Evolutionary conservation across 2,797 vertebrate species (phyloP).

Genomic region (Catamblyrhynchus diadema): DNA sequence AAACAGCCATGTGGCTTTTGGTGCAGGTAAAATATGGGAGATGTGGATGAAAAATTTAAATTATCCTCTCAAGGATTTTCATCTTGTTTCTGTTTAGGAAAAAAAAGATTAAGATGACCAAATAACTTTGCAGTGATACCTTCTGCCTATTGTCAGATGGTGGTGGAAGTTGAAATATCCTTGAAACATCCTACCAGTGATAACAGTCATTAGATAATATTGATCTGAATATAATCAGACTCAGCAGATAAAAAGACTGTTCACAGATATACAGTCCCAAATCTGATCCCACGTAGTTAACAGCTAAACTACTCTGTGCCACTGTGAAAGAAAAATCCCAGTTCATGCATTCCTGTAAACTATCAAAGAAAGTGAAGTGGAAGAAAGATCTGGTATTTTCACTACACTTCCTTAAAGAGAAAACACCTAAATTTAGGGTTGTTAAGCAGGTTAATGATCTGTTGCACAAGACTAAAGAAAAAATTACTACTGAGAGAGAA

Average conservation of each 20-base stretch:
- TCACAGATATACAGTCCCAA: background rate
- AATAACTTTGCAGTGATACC: background rate
- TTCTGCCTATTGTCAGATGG: background rate
- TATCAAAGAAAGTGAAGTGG: background rate
- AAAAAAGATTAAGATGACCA: background rate
- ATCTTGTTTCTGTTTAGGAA: background rate
- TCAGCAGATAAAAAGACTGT: background rate
- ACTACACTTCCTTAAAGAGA: background rate
- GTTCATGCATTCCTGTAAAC: background rate
- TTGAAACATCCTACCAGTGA: background rate
- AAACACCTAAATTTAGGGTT: constrained; percentile 19
- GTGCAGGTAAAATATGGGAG: background rate
- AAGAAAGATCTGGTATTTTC: constrained; percentile 13
- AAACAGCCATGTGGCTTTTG: background rate
- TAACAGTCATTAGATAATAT: background rate
- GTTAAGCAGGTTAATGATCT: constrained; percentile 41
- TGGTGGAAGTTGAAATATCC: background rate
- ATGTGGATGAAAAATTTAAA: background rate
- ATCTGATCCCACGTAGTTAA: background rate
- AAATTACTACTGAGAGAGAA: constrained; percentile 11
- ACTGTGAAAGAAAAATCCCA: background rate
- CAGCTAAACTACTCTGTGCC: background rate
- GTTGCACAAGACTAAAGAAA: constrained; percentile 18
- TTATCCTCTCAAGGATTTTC: background rate
- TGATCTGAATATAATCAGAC: background rate